Conservation (phyloP, 1,140 invertebrate species). For the Plectrocnemia conspersa region DNA sequence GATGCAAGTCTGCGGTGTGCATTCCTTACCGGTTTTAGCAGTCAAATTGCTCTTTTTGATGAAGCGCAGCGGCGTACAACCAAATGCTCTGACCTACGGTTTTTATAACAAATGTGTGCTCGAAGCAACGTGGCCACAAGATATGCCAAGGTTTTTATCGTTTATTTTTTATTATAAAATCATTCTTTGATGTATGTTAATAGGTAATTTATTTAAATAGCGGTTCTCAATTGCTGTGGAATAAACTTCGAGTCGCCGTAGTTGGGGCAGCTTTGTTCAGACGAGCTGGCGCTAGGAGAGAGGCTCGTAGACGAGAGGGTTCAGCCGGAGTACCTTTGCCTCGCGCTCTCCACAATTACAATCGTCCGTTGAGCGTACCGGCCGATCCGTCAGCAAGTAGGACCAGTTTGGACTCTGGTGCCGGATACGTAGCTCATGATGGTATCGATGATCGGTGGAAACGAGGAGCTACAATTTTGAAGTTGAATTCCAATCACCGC, state of each 20-base stretch:
- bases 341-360: slow-evolving; percentile 3
- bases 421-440: no score
- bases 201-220: slow-evolving; percentile 35
- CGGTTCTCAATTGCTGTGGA: slow-evolving; percentile 81
- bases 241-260: slow-evolving; percentile 88
- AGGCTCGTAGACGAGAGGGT: slow-evolving; percentile 36
- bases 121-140: slow-evolving; percentile 91
- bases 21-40: slow-evolving; percentile 88
- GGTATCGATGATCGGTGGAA: slow-evolving; percentile 25
- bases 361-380: slow-evolving; percentile 27
- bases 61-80: slow-evolving; percentile 89
- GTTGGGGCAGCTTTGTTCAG: slow-evolving; percentile 84
- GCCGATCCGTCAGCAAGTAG: slow-evolving; percentile 44
- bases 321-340: slow-evolving; percentile 15
- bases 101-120: slow-evolving; percentile 74
- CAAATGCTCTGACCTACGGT: slow-evolving; percentile 97
- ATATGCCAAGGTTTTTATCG: slow-evolving; percentile 65
- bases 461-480: slow-evolving; percentile 22
- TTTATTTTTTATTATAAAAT: background rate
- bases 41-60: slow-evolving; percentile 93
- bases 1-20: slow-evolving; percentile 96
- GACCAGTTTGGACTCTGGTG: slow-evolving; percentile 48
- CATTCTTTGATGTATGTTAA: background rate
- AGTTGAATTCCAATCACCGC: slow-evolving; percentile 34
- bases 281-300: slow-evolving; percentile 57